Evolutionary conservation across 2,888 invertebrate genomes (phyloP), one percentile per base, ranked within the genome.

Genomic region (Mystacides longicornis): DNA sequence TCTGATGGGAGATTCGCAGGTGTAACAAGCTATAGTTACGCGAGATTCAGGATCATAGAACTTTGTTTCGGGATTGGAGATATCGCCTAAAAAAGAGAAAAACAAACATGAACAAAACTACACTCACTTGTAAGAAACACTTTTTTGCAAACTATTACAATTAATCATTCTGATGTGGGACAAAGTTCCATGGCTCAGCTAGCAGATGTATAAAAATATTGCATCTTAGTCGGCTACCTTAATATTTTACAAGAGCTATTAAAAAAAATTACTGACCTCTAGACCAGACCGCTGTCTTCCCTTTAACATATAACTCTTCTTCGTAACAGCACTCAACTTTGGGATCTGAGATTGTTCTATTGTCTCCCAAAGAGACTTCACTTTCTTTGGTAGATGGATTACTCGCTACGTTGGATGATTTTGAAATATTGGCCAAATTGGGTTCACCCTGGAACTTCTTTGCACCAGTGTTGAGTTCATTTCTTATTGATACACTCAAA

Each of bases 291-390:
- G 90, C 93, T 18, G 89, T 87, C 66, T 88, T 83, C 1, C 88
- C 91, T 64, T 85, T 87, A 1, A 90, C 82, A 77, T 93, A 95
- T 52, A 95, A 72, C 68, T 95, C 95, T 68, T 94, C 93, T 70
- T 93, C 93, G 67, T 82, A 79, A 65, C 71, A 71, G 50, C 73
- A 68, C 62, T 75, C 75, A 22, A 73, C 73, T 63, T 73, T 73
- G 37, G 69, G 71, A 64, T 75, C 71, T 65, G 65, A 1, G 65
- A 64, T 1, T 65, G 65, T 42, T 9, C 49, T 45, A 43, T 53
- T 54, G 64, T 54, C 52, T 1, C 23, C 46, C 18, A 49, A 19
- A 9, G 56, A 51, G 21, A 42, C 20, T 19, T 20, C 23, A 14
- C 43, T 37, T 2, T 9, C n/a, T 47, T 51, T 50, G 11, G 51